phyloP scores from a whole-genome alignment of 2,888 invertebrate genomes.

The Chalcis sispes region DNA sequence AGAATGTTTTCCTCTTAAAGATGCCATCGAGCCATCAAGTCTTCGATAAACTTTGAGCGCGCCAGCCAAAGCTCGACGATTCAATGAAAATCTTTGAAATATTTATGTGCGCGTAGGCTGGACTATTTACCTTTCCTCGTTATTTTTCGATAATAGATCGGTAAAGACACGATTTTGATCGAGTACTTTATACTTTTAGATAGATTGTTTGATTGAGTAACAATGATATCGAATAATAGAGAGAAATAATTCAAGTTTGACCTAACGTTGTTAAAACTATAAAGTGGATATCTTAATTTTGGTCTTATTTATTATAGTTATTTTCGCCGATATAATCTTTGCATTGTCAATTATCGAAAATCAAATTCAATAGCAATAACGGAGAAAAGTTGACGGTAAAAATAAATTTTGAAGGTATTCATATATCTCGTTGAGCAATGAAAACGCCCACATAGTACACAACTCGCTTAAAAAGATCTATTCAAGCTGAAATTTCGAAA shows the following conservation, averaged over 20 bases:
- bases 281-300: too few relatives aligned
- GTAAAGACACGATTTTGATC: too few relatives aligned
- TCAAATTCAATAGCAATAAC: not conserved
- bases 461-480: conserved; percentile 28
- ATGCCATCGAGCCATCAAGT: not conserved
- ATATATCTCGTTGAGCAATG: too few relatives aligned
- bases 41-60: conserved; percentile 29
- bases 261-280: too few relatives aligned
- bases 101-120: not conserved
- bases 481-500: conserved; percentile 10
- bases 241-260: not conserved
- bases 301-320: too few relatives aligned
- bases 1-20: conserved; percentile 38
- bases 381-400: conserved; percentile 2
- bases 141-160: not conserved
- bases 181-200: too few relatives aligned
- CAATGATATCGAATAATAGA: too few relatives aligned
- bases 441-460: too few relatives aligned
- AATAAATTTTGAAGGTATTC: conserved; percentile 29
- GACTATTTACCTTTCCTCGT: not conserved
- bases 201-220: too few relatives aligned
- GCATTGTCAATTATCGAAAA: too few relatives aligned
- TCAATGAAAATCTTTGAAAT: conserved; percentile 6
- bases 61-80: not conserved
- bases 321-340: too few relatives aligned